A percentile compares a stretch with the other conserved stretches of the same genome.
Evolutionary conservation across 2,113 vertebrate species (phyloP).

Genomic region (Columbina picui): DNA sequence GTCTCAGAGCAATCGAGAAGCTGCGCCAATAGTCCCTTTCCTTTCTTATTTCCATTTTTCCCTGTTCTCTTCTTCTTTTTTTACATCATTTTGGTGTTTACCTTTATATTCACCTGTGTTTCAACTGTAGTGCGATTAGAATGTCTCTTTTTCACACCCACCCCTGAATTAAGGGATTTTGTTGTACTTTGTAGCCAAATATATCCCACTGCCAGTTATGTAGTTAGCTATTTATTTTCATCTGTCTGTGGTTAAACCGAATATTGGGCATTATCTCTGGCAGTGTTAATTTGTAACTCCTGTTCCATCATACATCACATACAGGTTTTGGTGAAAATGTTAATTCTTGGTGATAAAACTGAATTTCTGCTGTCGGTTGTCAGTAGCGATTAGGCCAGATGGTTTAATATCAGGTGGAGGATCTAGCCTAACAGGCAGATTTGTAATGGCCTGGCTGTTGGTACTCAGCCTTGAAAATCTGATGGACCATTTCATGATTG

Average conservation of each 20-base stretch:
- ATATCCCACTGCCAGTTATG: not conserved
- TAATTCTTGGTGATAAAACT: not conserved
- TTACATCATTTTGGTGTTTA: not conserved
- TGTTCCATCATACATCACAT: not conserved
- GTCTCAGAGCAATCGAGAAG: not conserved
- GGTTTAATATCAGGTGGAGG: not conserved
- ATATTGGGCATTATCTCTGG: not conserved
- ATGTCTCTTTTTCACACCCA: not conserved
- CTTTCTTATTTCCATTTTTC: not conserved
- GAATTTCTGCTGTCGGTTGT: not conserved
- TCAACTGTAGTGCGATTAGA: not conserved
- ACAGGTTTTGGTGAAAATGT: not conserved
- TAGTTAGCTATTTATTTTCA: not conserved
- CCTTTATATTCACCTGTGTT: not conserved
- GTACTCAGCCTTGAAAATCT: not conserved
- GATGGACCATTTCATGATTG: not conserved
- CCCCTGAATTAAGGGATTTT: not conserved
- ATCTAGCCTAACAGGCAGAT: not conserved
- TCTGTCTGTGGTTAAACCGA: not conserved
- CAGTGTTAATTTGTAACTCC: not conserved
- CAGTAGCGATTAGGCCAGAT: not conserved
- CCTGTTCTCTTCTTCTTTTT: not conserved
- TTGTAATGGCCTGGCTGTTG: not conserved
- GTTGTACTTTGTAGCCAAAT: not conserved
- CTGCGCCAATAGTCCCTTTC: not conserved